Conservation (phyloP, 2,888 invertebrate genomes). For the Cosmorhoe ocellata region DNA sequence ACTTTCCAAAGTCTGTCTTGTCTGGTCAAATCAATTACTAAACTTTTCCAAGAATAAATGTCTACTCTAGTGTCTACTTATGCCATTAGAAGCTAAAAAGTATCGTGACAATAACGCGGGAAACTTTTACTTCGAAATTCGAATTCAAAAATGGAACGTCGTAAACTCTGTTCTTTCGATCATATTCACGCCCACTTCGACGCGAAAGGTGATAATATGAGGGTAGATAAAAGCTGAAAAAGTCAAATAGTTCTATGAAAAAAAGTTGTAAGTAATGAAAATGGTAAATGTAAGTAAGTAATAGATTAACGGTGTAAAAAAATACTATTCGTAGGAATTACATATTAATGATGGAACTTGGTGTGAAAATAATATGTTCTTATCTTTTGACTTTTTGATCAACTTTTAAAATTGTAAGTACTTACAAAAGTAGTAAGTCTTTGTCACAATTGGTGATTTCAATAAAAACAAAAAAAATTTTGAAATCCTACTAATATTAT, state of each 20-base stretch:
- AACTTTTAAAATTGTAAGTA: background rate
- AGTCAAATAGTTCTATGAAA: slow-evolving; percentile 20
- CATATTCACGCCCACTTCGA: slow-evolving; percentile 22
- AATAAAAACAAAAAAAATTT: too few species aligned
- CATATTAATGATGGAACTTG: background rate
- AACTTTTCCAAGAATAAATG: too few species aligned
- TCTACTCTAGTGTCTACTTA: too few species aligned
- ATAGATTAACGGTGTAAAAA: slow-evolving; percentile 10
- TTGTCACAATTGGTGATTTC: too few species aligned
- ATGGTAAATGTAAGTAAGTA: background rate
- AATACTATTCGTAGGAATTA: too few species aligned
- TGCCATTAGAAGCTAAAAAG: background rate
- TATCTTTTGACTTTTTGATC: background rate
- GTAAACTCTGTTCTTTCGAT: slow-evolving; percentile 13
- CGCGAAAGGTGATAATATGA: slow-evolving; percentile 7
- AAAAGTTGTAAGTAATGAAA: too few species aligned
- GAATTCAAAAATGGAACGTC: slow-evolving; percentile 15
- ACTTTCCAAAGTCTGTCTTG: too few species aligned
- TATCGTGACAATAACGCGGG: slow-evolving; percentile 7
- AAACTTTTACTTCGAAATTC: slow-evolving; percentile 16
- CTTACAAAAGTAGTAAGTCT: too few species aligned
- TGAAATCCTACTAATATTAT: too few species aligned
- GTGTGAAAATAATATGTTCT: background rate
- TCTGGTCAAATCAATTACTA: too few species aligned
- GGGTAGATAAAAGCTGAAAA: slow-evolving; percentile 9